phyloP scores from a whole-genome alignment of 2,888 invertebrate genomes.

The Dicranocentrus wangi region DNA sequence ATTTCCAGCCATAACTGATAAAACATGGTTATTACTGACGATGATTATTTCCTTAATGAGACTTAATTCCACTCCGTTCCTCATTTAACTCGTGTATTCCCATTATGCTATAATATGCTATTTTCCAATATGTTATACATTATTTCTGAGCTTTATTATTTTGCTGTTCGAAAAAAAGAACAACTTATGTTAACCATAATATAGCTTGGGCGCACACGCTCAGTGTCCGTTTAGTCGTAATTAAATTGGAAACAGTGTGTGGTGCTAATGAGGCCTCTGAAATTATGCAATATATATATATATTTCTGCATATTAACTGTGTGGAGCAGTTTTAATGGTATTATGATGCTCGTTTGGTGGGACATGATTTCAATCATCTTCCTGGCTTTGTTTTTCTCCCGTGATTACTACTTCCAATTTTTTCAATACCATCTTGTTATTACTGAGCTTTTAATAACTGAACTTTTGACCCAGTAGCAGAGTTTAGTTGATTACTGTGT shows the following conservation, averaged over 20 bases:
- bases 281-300: slow-evolving; percentile 23
- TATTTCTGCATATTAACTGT: too few relatives aligned
- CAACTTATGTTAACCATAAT: neutral
- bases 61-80: slow-evolving; percentile 54
- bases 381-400: slow-evolving; percentile 51
- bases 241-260: neutral
- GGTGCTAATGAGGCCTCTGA: slow-evolving; percentile 5
- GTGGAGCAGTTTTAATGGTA: too few relatives aligned
- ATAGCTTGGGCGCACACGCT: slow-evolving; percentile 8
- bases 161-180: neutral
- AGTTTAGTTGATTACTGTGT: slow-evolving; percentile 12
- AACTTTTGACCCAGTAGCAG: slow-evolving; percentile 50
- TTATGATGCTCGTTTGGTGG: neutral
- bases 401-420: slow-evolving; percentile 36
- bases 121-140: slow-evolving; percentile 28
- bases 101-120: slow-evolving; percentile 35
- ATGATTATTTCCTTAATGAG: slow-evolving; percentile 62
- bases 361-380: slow-evolving; percentile 49
- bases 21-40: slow-evolving; percentile 43
- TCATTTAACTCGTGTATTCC: slow-evolving; percentile 40
- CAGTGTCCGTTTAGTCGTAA: neutral
- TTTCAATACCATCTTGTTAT: slow-evolving; percentile 34
- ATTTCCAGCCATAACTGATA: slow-evolving; percentile 54
- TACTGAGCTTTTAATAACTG: slow-evolving; percentile 8
- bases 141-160: slow-evolving; percentile 19